Evolutionary conservation across 1,140 invertebrate species (phyloP).

Genomic region (Fopius arisanus): DNA sequence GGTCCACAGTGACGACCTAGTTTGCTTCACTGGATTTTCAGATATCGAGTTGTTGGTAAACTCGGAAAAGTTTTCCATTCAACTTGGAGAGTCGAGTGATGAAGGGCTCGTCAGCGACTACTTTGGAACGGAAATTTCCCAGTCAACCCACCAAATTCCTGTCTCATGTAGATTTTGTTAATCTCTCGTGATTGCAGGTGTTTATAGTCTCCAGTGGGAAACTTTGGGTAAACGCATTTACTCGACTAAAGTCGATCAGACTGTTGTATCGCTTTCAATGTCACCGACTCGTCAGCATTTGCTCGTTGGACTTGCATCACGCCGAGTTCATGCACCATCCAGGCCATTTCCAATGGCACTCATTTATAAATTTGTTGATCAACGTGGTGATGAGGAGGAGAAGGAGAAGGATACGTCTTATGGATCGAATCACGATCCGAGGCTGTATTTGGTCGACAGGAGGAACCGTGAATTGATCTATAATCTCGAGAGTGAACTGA

Average conservation of each 20-base stretch:
- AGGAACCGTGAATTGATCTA: slow-evolving; percentile 51
- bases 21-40: too few relatives aligned
- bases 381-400: slow-evolving; percentile 38
- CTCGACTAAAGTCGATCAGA: slow-evolving; percentile 77
- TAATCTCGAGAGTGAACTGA: slow-evolving; percentile 42
- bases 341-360: slow-evolving; percentile 72
- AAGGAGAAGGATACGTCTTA: background rate
- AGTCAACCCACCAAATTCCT: background rate
- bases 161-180: background rate
- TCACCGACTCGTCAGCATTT: slow-evolving; percentile 81
- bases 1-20: too few relatives aligned
- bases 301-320: slow-evolving; percentile 79
- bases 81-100: background rate
- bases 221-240: slow-evolving; percentile 80
- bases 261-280: slow-evolving; percentile 83
- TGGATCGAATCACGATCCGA: too few relatives aligned
- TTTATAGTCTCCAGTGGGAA: slow-evolving; percentile 80
- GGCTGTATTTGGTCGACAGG: background rate
- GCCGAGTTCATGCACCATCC: slow-evolving; percentile 63
- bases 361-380: slow-evolving; percentile 67
- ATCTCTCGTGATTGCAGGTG: slow-evolving; percentile 64
- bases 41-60: too few relatives aligned
- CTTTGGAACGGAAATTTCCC: background rate
- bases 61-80: too few relatives aligned
- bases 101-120: too few relatives aligned